Evolutionary conservation across 2,797 vertebrate genomes (phyloP), one percentile per base, ranked within the genome.

Genomic region (Clarias laeviceps): DNA sequence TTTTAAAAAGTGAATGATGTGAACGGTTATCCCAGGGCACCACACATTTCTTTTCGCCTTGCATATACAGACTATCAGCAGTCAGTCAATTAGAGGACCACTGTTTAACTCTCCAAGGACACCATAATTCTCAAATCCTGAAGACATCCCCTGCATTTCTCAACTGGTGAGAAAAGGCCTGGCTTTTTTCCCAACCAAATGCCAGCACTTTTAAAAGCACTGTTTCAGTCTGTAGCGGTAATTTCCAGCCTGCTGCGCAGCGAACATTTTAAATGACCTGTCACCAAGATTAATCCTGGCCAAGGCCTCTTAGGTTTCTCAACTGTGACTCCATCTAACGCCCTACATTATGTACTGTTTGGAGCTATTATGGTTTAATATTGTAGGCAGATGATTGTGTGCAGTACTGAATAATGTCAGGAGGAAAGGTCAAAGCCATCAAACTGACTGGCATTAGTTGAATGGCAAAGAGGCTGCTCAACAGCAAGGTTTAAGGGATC

Each of bases 361-460:
- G 80, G 91, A 91, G 90, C 91, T 92, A 91, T 93, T 90, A 90
- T 70, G 64, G 85, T 92, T 92, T 92, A 87, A 91, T 90, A 91
- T 92, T 90, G 88, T 87, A 91, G 88, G 88, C 83, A 87, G 87
- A 91, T 86, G 83, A 93, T 92, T 89, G 90, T 90, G 89, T 88
- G 82, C 85, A 84, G 86, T 91, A 91, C 88, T 91, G 85, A 94
- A 92, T 89, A 91, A 92, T 91, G 91, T 91, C 88, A 90, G 85
- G 54, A 85, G 89, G 87, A 94, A 94, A 95, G 92, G 93, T 94
- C 91, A 91, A 87, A 89, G 88, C 88, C 68, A 88, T 93, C 91
- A 92, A 91, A 80, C 86, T 91, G 90, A 91, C 87, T 92, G 92
- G 91, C 91, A 91, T 89, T 66, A 87, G 78, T 89, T 88, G 87